phyloP scores from a whole-genome alignment of 2,888 invertebrate genomes.

The Actias luna region DNA sequence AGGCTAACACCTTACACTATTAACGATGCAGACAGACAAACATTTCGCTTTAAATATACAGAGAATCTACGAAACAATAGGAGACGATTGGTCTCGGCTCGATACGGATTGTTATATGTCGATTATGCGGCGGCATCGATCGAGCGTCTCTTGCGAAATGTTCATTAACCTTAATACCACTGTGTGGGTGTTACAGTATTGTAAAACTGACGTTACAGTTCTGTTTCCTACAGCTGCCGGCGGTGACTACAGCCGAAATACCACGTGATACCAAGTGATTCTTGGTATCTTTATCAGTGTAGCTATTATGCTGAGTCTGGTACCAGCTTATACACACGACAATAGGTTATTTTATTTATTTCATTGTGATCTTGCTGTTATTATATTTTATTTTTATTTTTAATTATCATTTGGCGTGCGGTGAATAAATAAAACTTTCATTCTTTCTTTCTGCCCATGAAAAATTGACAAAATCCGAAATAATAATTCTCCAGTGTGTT shows the following conservation, averaged over 20 bases:
- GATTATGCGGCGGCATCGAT: conserved; percentile 19
- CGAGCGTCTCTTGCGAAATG: conserved; percentile 25
- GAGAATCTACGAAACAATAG: background rate
- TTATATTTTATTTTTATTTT: too few species aligned
- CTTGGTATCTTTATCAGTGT: too few species aligned
- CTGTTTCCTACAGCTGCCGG: background rate
- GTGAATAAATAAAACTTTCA: too few species aligned
- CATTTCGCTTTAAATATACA: background rate
- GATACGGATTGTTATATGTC: conserved; percentile 14
- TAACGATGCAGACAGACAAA: background rate
- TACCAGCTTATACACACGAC: too few species aligned
- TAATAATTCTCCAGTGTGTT: too few species aligned
- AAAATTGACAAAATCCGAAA: too few species aligned
- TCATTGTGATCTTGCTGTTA: too few species aligned
- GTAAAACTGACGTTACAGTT: background rate
- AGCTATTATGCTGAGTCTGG: too few species aligned
- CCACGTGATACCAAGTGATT: background rate
- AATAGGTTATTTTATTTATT: too few species aligned
- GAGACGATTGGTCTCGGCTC: conserved; percentile 1
- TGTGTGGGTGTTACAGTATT: conserved; percentile 21
- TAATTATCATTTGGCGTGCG: too few species aligned
- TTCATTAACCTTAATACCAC: conserved; percentile 31
- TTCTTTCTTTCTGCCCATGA: too few species aligned
- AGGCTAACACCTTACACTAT: background rate
- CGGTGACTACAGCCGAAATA: background rate